Conservation (phyloP, 1,140 invertebrate genomes). For the Dendroctonus valens region DNA sequence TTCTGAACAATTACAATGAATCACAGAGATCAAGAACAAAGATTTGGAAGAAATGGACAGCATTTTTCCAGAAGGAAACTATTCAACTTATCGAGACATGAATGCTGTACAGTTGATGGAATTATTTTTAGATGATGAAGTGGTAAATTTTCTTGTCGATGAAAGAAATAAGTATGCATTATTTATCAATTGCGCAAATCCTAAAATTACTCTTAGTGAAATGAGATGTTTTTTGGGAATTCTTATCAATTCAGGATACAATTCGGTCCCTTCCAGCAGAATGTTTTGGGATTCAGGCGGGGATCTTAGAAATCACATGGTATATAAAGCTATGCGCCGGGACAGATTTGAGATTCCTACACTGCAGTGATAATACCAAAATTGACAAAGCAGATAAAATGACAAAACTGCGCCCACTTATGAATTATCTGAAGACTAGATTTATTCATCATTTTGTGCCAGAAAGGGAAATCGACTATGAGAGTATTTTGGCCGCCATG, state of each 20-base stretch:
- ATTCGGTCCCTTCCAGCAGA: not conserved
- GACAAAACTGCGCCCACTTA: slow-evolving; percentile 40
- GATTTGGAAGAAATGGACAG: too few species aligned
- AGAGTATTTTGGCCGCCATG: slow-evolving; percentile 40
- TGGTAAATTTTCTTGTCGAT: too few species aligned
- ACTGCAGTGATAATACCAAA: slow-evolving; percentile 38
- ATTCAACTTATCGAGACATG: too few species aligned
- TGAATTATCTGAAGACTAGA: slow-evolving; percentile 33
- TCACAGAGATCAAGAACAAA: too few species aligned
- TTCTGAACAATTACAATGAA: too few species aligned
- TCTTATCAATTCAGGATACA: not conserved
- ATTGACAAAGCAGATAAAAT: slow-evolving; percentile 42
- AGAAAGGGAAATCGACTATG: slow-evolving; percentile 22
- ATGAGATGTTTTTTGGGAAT: not conserved
- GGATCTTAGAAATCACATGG: not conserved
- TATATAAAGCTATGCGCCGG: slow-evolving; percentile 15
- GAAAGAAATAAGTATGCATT: too few species aligned
- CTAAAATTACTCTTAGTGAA: too few species aligned
- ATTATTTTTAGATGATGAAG: too few species aligned
- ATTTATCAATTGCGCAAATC: too few species aligned
- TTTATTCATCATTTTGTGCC: slow-evolving; percentile 6
- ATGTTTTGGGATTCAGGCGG: not conserved
- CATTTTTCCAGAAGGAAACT: too few species aligned
- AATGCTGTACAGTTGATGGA: too few species aligned
- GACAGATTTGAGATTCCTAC: slow-evolving; percentile 28